A percentile compares a stretch with the other conserved stretches of the same genome.
phyloP scores from a whole-genome alignment of 2,113 vertebrate species.

The Scortum barcoo region DNA sequence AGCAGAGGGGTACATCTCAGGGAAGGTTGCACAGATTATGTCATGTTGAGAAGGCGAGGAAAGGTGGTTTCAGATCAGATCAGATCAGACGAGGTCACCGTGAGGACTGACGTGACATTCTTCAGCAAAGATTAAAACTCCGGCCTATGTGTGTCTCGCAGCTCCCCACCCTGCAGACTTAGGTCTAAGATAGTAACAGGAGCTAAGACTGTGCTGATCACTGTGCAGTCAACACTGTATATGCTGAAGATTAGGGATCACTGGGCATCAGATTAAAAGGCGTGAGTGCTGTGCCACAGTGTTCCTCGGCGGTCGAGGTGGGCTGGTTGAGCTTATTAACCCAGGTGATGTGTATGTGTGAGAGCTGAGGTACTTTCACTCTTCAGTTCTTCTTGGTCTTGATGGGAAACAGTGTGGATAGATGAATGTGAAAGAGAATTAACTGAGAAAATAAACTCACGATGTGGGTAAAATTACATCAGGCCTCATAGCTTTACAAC shows the following conservation, averaged over 20 bases:
- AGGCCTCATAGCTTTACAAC: not conserved
- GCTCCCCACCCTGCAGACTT: constrained; percentile 35
- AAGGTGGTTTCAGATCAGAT: constrained; percentile 13
- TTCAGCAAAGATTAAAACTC: constrained; percentile 63
- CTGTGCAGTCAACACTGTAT: constrained; percentile 43
- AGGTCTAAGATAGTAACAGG: constrained; percentile 46
- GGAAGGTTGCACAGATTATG: not conserved
- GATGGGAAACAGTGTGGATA: not conserved
- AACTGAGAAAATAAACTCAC: not conserved
- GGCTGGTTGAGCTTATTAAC: constrained; percentile 36
- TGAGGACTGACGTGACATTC: constrained; percentile 43
- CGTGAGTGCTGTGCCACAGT: not conserved
- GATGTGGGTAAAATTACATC: not conserved
- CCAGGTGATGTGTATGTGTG: not conserved
- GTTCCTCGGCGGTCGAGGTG: constrained; percentile 34
- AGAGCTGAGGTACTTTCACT: not conserved
- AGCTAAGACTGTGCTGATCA: constrained; percentile 37
- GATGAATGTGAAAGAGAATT: not conserved
- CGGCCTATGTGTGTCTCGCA: constrained; percentile 5
- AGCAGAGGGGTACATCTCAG: not conserved
- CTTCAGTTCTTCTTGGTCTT: not conserved
- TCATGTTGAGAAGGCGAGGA: constrained; percentile 11
- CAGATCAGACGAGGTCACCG: constrained; percentile 40
- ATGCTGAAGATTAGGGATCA: constrained; percentile 43
- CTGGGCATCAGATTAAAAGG: constrained; percentile 52